Evolutionary conservation across 1,140 invertebrate species (phyloP), one percentile per base, ranked within the genome.

Genomic region (Tenebrio molitor): DNA sequence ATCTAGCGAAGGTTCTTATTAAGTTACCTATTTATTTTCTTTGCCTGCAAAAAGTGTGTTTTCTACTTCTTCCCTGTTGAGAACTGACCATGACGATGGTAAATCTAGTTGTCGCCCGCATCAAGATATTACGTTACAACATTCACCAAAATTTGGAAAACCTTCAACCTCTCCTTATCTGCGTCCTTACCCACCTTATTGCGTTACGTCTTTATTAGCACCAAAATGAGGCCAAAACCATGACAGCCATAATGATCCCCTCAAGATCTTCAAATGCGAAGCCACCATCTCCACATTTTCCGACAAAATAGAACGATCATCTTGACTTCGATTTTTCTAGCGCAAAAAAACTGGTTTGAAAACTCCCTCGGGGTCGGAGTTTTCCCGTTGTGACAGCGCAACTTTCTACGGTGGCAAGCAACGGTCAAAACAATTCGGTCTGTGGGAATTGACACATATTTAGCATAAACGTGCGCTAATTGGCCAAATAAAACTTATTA

Each of bases 61-160:
- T n/a, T n/a, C n/a, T n/a, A n/a, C n/a, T n/a, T n/a, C n/a, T n/a
- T n/a, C n/a, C n/a, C n/a, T n/a, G n/a, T n/a, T n/a, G n/a, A n/a
- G n/a, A n/a, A n/a, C n/a, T n/a, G n/a, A n/a, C n/a, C n/a, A n/a
- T n/a, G n/a, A n/a, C n/a, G n/a, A n/a, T n/a, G n/a, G n/a, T n/a
- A n/a, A n/a, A n/a, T n/a, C n/a, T n/a, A n/a, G n/a, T n/a, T n/a
- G 46, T 53, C 19, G 21, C 36, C 46, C 19, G 46, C 21, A 53
- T 25, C n/a, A 14, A 53, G 1, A 6, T 10, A 53, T 19, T 17
- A 10, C 5, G 42, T 53, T 25, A 8, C 46, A 53, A 53, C 46
- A 53, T 53, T 58, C 50, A 58, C 50, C 10, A 14, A 58, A 58
- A 58, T 58, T 58, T 58, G 50, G 23, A 58, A 58, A 58, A 58